Base-by-base conservation (phyloP, 1,140 invertebrate genomes). In the Pseudomyrmex sp. region DNA sequence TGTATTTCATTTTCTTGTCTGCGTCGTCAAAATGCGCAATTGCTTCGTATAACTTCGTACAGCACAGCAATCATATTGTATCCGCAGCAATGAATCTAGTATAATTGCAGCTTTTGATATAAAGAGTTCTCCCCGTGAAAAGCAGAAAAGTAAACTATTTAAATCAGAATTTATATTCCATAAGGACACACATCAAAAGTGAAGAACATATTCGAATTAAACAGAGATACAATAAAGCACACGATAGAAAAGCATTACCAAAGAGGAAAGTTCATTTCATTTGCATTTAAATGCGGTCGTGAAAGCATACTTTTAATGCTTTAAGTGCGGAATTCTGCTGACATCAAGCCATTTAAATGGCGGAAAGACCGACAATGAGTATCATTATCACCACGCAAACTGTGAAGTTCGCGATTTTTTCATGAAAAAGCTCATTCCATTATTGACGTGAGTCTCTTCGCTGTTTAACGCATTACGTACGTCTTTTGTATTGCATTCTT, bases 221-320 rank as follows among this genome's bases (percentile, higher is more conserved):
- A 59, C 23, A 26, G 10, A 23, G 26, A 35, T 35, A 26, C 56
- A 52, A 77, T 56, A 44, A 12, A 44, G 9, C 7, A 2, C 7
- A 1, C 8, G 8, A 23, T 68, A 68, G 65, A 54, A 54, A 77
- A 66, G 63, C 18, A 20, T 26, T 54, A 58, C 18, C 5, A 68
- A 54, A 56, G 74, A 44, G 54, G 48, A 77, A 54, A 69, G 48
- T 56, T 69, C 63, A 23, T 77, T 77, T 56, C 50, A 77, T 77
- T 77, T 56, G 75, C 50, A 68, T 77, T 68, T 56, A 77, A 77
- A 44, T 77, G 72, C 8, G 68, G 46, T 66, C 23, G 13, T 13
- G 65, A 68, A 68, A 52, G 48, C 62, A 77, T 54, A 68, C 62
- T 68, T 54, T 77, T 77, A 68, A 46, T 50, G 50, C 48, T 54